A percentile compares a stretch with the other conserved stretches of the same genome.
phyloP scores from a whole-genome alignment of 2,113 vertebrate species.

The Upupa epops region DNA sequence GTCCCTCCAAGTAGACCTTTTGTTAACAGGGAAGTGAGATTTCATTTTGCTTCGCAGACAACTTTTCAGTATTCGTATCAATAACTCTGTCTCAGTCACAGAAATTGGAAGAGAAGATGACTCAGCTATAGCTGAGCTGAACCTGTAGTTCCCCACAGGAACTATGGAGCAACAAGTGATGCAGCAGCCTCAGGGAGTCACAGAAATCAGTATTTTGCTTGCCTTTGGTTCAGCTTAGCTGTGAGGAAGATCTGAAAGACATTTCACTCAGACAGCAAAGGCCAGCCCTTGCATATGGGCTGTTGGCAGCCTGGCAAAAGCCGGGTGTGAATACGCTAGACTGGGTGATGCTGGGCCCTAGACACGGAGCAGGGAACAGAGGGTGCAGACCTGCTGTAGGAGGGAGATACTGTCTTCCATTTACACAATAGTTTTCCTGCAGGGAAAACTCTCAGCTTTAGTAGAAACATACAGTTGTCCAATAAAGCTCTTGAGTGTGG shows the following conservation, averaged over 20 bases:
- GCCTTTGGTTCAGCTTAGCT: background rate
- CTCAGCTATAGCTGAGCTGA: background rate
- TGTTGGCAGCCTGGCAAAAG: constrained; percentile 26
- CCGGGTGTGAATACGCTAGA: background rate
- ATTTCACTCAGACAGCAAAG: background rate
- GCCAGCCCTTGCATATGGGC: background rate
- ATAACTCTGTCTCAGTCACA: background rate
- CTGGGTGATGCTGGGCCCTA: background rate
- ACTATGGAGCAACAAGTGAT: background rate
- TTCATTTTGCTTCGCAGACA: background rate
- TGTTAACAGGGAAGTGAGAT: background rate
- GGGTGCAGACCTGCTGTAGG: background rate
- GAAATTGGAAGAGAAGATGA: background rate
- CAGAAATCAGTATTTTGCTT: background rate
- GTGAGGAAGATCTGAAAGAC: background rate
- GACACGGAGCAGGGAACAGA: background rate
- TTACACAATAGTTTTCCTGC: background rate
- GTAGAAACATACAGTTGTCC: background rate
- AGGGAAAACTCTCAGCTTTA: background rate
- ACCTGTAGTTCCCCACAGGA: background rate
- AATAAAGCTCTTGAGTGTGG: background rate
- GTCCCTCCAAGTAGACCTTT: background rate
- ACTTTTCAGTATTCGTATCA: background rate
- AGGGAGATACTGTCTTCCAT: background rate
- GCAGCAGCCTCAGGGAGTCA: background rate